These are phyloP conservation scores for Stictonetta naevosa DNA, from an alignment of 2,113 vertebrate genomes.

Conservation along the genomic window DNA sequence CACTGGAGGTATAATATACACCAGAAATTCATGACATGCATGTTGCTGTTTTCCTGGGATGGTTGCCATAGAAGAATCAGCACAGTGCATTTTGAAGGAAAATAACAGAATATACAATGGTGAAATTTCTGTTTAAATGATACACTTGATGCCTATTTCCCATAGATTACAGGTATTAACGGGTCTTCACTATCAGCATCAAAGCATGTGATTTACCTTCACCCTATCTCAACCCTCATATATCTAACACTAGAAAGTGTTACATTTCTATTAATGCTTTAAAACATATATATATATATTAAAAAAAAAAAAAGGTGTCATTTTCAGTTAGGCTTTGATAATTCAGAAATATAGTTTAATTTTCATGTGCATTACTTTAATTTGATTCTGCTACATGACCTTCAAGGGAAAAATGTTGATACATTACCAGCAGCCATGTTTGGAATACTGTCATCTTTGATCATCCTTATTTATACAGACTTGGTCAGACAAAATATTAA, in stretches of 20 bases:
- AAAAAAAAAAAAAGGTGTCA: no score
- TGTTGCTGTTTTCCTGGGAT: not conserved
- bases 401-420: not conserved
- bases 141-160: not conserved
- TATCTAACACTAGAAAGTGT: not conserved
- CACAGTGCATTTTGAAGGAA: not conserved
- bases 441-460: not conserved
- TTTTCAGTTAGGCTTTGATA: not conserved
- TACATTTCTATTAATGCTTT: not conserved
- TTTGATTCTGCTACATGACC: not conserved
- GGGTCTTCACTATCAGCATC: not conserved
- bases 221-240: not conserved
- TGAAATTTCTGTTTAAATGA: not conserved
- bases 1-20: not conserved
- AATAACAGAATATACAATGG: not conserved
- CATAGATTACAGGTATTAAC: not conserved
- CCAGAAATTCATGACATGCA: not conserved
- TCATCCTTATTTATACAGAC: not conserved
- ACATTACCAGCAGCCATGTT: not conserved
- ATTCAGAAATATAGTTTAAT: not conserved
- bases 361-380: not conserved
- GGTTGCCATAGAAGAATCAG: not conserved
- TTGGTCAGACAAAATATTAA: not conserved
- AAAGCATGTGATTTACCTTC: not conserved
- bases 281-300: no score